Evolutionary conservation across 2,888 invertebrate genomes (phyloP).

Genomic region (Scrobipalpa costella): DNA sequence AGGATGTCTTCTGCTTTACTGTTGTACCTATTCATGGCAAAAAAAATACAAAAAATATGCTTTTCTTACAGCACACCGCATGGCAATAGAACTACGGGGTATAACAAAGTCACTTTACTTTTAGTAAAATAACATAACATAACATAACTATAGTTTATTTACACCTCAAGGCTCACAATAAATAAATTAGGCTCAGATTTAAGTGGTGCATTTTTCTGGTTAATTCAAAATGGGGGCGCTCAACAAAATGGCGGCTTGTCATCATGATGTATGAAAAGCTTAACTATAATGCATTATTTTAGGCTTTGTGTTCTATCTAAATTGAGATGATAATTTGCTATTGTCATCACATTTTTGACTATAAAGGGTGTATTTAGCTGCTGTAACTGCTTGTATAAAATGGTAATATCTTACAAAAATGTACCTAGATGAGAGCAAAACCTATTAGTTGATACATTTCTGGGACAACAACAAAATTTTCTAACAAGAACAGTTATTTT

Average conservation of each 20-base stretch:
- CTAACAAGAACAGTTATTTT: no score
- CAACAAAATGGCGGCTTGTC: conserved; percentile 42
- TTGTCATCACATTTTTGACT: background rate
- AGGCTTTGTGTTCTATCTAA: conserved; percentile 30
- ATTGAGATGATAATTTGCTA: conserved; percentile 26
- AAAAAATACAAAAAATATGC: no score
- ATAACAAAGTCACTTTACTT: background rate
- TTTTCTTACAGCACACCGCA: no score
- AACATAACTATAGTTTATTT: conserved; percentile 6
- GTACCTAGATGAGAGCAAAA: no score
- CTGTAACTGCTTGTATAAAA: background rate
- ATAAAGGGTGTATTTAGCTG: background rate
- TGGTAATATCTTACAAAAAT: no score
- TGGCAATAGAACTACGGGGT: no score
- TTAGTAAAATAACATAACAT: background rate
- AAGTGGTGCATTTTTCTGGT: conserved; percentile 46
- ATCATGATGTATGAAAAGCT: conserved; percentile 43
- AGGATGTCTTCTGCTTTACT: no score
- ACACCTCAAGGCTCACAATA: conserved; percentile 34
- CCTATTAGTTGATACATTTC: no score
- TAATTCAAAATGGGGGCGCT: conserved; percentile 42
- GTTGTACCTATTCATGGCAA: no score
- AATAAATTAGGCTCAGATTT: conserved; percentile 49
- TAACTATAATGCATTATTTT: conserved; percentile 40
- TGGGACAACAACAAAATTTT: no score